Conservation (phyloP, 2,888 invertebrate species). For the Sialis fuliginosa region DNA sequence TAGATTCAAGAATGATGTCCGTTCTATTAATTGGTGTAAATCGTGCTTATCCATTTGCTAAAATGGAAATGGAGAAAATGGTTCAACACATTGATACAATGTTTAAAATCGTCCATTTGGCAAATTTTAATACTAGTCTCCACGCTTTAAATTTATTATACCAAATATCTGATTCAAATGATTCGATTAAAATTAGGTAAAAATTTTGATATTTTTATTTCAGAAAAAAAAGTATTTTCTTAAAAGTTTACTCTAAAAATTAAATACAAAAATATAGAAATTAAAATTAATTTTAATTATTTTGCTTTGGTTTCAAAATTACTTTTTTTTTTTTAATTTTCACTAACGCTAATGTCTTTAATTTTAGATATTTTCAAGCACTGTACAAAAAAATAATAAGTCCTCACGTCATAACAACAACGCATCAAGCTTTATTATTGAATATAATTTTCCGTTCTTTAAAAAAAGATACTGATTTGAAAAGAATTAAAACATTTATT, state of each 20-base stretch:
- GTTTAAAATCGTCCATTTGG: conserved; percentile 64
- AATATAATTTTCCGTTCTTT: conserved; percentile 77
- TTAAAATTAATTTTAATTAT: background rate
- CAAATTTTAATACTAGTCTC: conserved; percentile 50
- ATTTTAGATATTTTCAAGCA: conserved; percentile 60
- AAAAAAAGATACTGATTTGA: conserved; percentile 52
- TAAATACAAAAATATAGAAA: background rate
- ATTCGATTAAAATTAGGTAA: conserved; percentile 37
- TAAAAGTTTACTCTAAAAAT: background rate
- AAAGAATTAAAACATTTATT: conserved; percentile 63
- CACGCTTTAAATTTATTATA: conserved; percentile 39
- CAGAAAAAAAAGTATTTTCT: background rate
- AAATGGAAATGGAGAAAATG: conserved; percentile 36
- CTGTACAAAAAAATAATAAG: conserved; percentile 77
- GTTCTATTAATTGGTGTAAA: conserved; percentile 69
- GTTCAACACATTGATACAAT: conserved; percentile 53
- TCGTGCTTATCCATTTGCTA: conserved; percentile 68
- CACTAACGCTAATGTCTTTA: background rate
- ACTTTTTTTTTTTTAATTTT: conserved; percentile 1
- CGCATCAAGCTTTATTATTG: conserved; percentile 61
- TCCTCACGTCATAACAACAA: conserved; percentile 47
- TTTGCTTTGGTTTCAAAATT: background rate
- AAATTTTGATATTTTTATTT: conserved; percentile 7
- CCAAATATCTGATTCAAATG: conserved; percentile 37
- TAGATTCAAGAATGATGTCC: conserved; percentile 70